Base-by-base conservation (phyloP, 1,140 invertebrate genomes). In the Aphis craccivora region DNA sequence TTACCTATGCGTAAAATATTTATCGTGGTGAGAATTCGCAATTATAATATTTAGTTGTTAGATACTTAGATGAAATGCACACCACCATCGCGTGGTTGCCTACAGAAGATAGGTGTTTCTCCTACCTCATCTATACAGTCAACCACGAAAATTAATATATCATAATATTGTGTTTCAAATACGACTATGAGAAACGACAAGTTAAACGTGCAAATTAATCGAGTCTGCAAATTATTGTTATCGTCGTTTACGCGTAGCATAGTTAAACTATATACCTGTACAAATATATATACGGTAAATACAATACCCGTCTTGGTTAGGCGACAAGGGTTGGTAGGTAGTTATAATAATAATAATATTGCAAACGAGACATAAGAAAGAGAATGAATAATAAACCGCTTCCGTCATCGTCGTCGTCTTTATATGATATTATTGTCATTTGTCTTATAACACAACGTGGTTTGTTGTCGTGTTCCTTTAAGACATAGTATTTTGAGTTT, bases 111-210 rank as follows among this genome's bases (percentile, higher is more conserved):
- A n/a, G 60, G 60, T 7, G 30, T n/a, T n/a, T n/a, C 30, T 76
- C 48, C 1, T 51, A 51, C 48, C 60, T 76, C 60, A 18, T 76
- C 60, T 20, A 18, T 4, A n/a, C 30, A 67, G 60, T 67, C 30
- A 4, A n/a, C 60, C 14, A 5, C 11, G 30, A 76, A 76, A 20
- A n/a, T 76, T 76, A 76, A 76, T 76, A n/a, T n/a, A 76, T n/a
- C n/a, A n/a, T 76, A 76, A 76, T 76, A 76, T 76, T 76, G 60
- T 76, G 60, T 76, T 76, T 76, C n/a, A 30, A 76, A 83, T 23
- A 40, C 7, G 35, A 83, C 76, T 30, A 2, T 22, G 8, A 35
- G 35, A 35, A 35, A 81, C n/a, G n/a, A 81, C n/a, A 35, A 81
- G 67, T 83, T 83, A 23, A 35, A 40, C 81, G n/a, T 40, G n/a